Evolutionary conservation across 1,140 invertebrate species (phyloP).

Genomic region (Amyelois transitella): DNA sequence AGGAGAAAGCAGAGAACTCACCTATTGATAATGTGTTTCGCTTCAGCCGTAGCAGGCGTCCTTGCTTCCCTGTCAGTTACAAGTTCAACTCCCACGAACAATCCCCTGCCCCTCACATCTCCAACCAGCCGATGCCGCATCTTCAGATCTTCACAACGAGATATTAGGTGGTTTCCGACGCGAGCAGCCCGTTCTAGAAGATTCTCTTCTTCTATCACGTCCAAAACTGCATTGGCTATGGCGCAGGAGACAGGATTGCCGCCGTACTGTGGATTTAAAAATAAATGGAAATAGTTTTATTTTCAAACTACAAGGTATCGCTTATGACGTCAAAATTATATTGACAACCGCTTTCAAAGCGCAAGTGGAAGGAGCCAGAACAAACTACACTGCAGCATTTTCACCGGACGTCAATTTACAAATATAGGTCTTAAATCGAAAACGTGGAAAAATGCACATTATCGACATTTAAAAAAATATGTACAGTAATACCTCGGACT

Average conservation of each 20-base stretch:
- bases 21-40: constrained; percentile 86
- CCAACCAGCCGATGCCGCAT: constrained; percentile 88
- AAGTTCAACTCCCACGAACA: constrained; percentile 96
- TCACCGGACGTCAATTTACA: too few species aligned
- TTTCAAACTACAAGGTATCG: too few species aligned
- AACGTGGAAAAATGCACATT: too few species aligned
- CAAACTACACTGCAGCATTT: too few species aligned
- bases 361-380: too few species aligned
- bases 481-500: too few species aligned
- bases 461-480: too few species aligned
- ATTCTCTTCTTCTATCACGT: constrained; percentile 92
- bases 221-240: constrained; percentile 95
- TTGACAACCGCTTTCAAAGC: too few species aligned
- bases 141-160: constrained; percentile 81
- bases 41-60: constrained; percentile 88
- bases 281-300: too few species aligned
- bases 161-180: constrained; percentile 88
- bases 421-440: too few species aligned
- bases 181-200: constrained; percentile 86
- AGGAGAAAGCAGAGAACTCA: too few species aligned
- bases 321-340: too few species aligned
- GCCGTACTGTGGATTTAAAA: constrained; percentile 84
- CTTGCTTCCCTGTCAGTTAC: constrained; percentile 86
- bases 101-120: constrained; percentile 90
- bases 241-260: constrained; percentile 99